phyloP scores from a whole-genome alignment of 1,140 invertebrate species.

The Bacillus rossius region DNA sequence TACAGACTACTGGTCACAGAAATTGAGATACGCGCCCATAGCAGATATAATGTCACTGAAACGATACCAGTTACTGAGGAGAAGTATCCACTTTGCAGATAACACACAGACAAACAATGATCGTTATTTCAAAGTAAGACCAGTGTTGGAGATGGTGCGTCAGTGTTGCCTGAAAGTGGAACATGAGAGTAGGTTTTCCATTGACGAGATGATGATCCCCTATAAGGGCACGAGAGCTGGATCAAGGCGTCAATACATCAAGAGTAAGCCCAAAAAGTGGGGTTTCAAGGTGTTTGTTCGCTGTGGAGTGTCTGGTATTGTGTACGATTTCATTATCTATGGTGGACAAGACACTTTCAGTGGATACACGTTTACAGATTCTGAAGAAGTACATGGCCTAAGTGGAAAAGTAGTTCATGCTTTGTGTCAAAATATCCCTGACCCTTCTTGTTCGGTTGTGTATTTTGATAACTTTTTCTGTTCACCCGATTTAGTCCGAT shows the following conservation, averaged over 20 bases:
- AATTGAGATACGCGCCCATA: conserved; percentile 20
- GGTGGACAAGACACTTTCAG: conserved; percentile 9
- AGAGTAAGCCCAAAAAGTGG: conserved; percentile 30
- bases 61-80: conserved; percentile 20
- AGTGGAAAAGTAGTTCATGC: conserved; percentile 2
- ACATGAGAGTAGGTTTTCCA: conserved; percentile 29
- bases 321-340: conserved; percentile 26
- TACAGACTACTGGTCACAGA: conserved; percentile 26
- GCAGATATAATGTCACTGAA: conserved; percentile 24
- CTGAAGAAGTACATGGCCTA: neutral
- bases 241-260: conserved; percentile 33
- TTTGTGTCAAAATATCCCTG: neutral
- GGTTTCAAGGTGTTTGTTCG: conserved; percentile 28
- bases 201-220: no score
- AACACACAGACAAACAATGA: conserved; percentile 32
- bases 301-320: conserved; percentile 16
- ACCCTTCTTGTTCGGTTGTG: neutral
- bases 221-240: no score
- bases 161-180: conserved; percentile 26
- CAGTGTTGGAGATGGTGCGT: conserved; percentile 31
- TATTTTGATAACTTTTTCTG: conserved; percentile 8
- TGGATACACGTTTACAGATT: neutral
- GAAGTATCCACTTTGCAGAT: conserved; percentile 23
- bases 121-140: conserved; percentile 37
- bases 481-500: neutral